Conservation (phyloP, 2,113 vertebrate species). For the Pristiophorus japonicus region DNA sequence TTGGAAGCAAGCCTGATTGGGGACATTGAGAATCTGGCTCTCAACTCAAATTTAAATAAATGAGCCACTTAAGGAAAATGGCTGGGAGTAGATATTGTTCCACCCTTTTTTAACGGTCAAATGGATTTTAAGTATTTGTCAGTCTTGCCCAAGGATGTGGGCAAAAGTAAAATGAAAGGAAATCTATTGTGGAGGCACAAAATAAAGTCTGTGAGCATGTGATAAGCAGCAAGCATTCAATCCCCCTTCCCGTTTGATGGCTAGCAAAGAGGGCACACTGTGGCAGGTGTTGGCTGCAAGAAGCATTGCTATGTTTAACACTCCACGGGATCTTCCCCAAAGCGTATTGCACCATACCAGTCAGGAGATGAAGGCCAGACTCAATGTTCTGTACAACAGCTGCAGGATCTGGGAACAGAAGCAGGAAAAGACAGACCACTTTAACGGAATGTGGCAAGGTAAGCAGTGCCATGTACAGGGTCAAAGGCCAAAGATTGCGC, state of each 20-base stretch:
- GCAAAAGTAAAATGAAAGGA: not conserved
- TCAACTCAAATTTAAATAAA: not conserved
- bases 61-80: not conserved
- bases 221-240: too few relatives aligned
- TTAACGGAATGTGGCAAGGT: not conserved
- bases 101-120: not conserved
- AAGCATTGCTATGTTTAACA: not conserved
- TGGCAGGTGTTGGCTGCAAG: too few relatives aligned
- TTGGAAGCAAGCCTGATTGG: not conserved
- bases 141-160: not conserved
- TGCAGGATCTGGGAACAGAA: not conserved
- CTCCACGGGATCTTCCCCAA: not conserved
- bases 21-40: not conserved
- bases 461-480: not conserved
- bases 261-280: not conserved
- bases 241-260: not conserved
- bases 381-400: not conserved
- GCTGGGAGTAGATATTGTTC: not conserved
- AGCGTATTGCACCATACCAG: not conserved
- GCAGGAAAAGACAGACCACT: not conserved
- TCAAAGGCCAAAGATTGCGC: not conserved
- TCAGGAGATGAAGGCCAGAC: not conserved
- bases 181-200: not conserved
- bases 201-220: not conserved
- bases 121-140: not conserved